Base-by-base conservation (phyloP, 2,888 invertebrate genomes). In the Noctua janthina region DNA sequence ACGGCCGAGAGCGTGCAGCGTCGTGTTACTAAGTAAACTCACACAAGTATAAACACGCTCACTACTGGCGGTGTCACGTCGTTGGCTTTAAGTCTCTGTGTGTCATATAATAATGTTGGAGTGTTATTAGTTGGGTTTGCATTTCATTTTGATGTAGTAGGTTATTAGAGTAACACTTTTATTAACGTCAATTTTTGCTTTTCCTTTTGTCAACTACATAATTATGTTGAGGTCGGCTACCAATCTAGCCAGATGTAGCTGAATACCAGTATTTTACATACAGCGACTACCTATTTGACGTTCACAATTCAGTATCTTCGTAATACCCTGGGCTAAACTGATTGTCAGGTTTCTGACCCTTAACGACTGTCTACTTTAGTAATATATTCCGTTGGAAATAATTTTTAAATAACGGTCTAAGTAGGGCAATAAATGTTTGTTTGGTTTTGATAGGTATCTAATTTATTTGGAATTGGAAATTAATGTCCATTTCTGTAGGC, bases 21-120 rank as follows among this genome's bases (percentile, higher is more conserved):
- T 85, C 67, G 46, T 67, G 51, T 78, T 84, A 80, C 87, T 87
- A 67, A 84, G 87, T 85, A 85, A 74, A 75, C 81, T 10, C 84
- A 70, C 76, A 80, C 72, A 75, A 51, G 23, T 20, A 69, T 20
- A 73, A 56, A 78, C 78, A 83, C 67, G 43, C 64, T 70, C 59
- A 67, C 74, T 68, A n/a, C 64, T 67, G 29, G 8, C 20, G 15
- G 51, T 83, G 84, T 74, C 87, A 74, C 84, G 67, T 51, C 67
- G 43, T 54, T 76, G 59, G 29, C 72, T 59, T 86, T 54, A 84
- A 79, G 56, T 56, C 17, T 35, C 49, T 66, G 39, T 73, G 39
- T 73, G 29, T 86, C 56, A 74, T 71, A 56, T 74, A 67, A 74
- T 84, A 77, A 59, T 70, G 23, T 64, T 20, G 64, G 15, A 73